A percentile compares a stretch with the other conserved stretches of the same genome.
Conservation (phyloP, 2,888 invertebrate genomes). For the Agrochola macilenta region DNA sequence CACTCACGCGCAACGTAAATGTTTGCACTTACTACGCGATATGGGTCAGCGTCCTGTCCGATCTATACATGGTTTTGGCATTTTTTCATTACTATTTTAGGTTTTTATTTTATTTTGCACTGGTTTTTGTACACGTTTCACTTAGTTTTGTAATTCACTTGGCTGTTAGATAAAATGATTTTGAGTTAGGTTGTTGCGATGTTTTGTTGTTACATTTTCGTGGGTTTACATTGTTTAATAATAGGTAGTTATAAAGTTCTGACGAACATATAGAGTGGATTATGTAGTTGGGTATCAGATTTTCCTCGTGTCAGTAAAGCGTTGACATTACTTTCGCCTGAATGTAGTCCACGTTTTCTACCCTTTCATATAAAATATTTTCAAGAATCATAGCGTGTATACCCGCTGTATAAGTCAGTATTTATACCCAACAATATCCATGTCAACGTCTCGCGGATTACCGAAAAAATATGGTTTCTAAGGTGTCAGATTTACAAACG, state of each 20-base stretch:
- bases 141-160: slow-evolving; percentile 61
- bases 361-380: slow-evolving; percentile 3
- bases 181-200: slow-evolving; percentile 74
- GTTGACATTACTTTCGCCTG: background rate
- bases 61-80: slow-evolving; percentile 78
- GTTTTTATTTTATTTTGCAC: slow-evolving; percentile 69
- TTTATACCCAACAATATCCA: slow-evolving; percentile 54
- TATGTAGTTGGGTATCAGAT: background rate
- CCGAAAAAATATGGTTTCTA: slow-evolving; percentile 64
- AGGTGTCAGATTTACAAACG: slow-evolving; percentile 74
- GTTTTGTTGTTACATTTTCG: slow-evolving; percentile 58
- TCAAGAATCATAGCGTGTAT: slow-evolving; percentile 20
- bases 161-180: slow-evolving; percentile 57
- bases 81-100: slow-evolving; percentile 78
- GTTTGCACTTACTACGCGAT: slow-evolving; percentile 73
- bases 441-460: slow-evolving; percentile 55
- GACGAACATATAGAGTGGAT: background rate
- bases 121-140: slow-evolving; percentile 68
- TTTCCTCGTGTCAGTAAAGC: background rate
- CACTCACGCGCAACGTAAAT: slow-evolving; percentile 76
- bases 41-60: slow-evolving; percentile 89
- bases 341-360: background rate
- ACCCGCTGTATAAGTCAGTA: slow-evolving; percentile 50
- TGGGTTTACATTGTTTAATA: slow-evolving; percentile 1
- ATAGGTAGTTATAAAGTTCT: background rate